Percentiles rank a stretch among this genome's conserved stretches.
phyloP scores from a whole-genome alignment of 2,113 vertebrate species.

The Gila orcuttii region DNA sequence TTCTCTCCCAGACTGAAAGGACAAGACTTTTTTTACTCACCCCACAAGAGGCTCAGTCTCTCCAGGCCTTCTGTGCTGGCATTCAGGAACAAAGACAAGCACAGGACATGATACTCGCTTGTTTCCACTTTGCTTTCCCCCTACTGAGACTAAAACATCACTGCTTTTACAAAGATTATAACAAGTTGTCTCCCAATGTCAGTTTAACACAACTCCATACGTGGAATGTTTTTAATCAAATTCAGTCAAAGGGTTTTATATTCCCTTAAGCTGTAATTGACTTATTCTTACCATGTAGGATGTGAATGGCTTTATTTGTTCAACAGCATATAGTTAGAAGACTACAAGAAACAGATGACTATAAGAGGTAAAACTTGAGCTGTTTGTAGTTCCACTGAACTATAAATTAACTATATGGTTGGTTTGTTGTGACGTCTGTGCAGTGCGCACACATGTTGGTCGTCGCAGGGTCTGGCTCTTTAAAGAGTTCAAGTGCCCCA shows the following conservation, averaged over 20 bases:
- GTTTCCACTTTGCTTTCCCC: neutral
- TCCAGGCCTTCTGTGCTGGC: neutral
- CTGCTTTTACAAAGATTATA: neutral
- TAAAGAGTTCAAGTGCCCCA: conserved; percentile 53
- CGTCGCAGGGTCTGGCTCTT: conserved; percentile 57
- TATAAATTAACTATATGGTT: conserved; percentile 70
- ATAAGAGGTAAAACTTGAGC: conserved; percentile 50
- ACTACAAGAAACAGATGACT: conserved; percentile 58
- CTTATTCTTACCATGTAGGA: conserved; percentile 64
- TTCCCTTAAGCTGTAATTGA: conserved; percentile 52
- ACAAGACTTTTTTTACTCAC: conserved; percentile 40
- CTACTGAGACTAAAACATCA: conserved; percentile 20
- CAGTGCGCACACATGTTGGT: conserved; percentile 54
- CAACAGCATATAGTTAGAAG: conserved; percentile 55
- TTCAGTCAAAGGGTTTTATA: neutral
- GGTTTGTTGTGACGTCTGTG: conserved; percentile 70
- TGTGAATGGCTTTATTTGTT: conserved; percentile 58
- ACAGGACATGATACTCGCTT: neutral
- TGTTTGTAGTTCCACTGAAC: conserved; percentile 59
- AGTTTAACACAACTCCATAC: conserved; percentile 31
- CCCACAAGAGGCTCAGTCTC: neutral
- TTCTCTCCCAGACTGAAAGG: conserved; percentile 71
- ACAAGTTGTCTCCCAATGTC: neutral
- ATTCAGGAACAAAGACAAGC: neutral
- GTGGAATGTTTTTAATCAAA: conserved; percentile 39